These are phyloP conservation scores for Epistrophe eligans DNA, from an alignment of 2,888 invertebrate genomes.

Conservation along the genomic window DNA sequence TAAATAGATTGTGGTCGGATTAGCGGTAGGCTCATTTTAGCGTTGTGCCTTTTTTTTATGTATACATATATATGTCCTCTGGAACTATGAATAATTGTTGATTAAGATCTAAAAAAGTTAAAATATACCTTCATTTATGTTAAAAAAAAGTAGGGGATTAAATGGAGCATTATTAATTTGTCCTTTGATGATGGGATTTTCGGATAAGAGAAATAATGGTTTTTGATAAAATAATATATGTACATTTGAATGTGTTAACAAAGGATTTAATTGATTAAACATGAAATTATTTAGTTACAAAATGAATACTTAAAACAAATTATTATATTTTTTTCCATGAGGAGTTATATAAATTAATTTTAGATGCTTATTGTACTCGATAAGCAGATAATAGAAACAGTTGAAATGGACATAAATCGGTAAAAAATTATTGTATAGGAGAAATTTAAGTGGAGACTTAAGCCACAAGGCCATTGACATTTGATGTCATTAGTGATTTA, in stretches of 20 bases:
- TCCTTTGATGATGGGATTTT: slow-evolving; percentile 6
- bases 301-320: no score
- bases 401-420: no score
- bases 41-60: background rate
- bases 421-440: no score
- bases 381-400: no score
- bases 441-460: no score
- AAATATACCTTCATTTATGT: background rate
- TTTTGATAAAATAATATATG: background rate
- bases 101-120: slow-evolving; percentile 9
- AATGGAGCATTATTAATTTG: background rate
- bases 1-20: slow-evolving; percentile 34
- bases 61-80: background rate
- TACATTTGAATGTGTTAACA: background rate
- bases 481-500: no score
- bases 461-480: no score
- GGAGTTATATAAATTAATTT: no score
- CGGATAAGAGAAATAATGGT: background rate
- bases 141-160: background rate
- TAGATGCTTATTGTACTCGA: no score
- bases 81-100: slow-evolving; percentile 6
- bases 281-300: background rate
- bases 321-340: no score
- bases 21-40: background rate
- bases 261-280: background rate